A percentile compares a stretch with the other conserved stretches of the same genome.
Conservation (phyloP, 2,113 vertebrate species). For the Chaetodon auriga region DNA sequence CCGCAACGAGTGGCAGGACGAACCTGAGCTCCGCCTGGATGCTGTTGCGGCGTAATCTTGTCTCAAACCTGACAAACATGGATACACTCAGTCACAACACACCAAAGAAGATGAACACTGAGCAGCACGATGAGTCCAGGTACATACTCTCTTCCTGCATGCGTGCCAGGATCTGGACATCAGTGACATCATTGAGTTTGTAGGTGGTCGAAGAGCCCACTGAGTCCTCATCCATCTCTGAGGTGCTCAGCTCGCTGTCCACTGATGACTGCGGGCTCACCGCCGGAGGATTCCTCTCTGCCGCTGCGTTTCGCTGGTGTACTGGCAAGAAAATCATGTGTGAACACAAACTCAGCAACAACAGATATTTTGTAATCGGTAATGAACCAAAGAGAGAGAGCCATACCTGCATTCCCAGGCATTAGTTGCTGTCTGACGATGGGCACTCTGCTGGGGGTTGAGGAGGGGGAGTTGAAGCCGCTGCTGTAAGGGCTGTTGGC, state of each 20-base stretch:
- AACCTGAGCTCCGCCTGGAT: constrained; percentile 96
- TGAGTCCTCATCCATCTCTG: constrained; percentile 98
- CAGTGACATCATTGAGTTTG: constrained; percentile 98
- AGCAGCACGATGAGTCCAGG: not conserved
- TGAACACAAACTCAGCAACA: not conserved
- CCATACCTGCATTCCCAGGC: constrained; percentile 90
- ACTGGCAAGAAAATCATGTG: constrained; percentile 77
- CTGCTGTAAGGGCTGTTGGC: constrained; percentile 95
- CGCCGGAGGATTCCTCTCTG: constrained; percentile 90
- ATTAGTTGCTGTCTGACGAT: constrained; percentile 92
- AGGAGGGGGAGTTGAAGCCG: constrained; percentile 95
- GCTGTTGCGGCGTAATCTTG: constrained; percentile 96
- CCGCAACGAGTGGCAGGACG: constrained; percentile 95
- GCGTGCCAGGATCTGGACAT: constrained; percentile 97
- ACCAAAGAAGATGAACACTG: not conserved
- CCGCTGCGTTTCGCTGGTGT: constrained; percentile 88
- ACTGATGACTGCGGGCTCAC: constrained; percentile 96
- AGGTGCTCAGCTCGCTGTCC: constrained; percentile 98
- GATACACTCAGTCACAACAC: not conserved
- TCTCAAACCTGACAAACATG: constrained; percentile 87
- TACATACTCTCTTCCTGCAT: constrained; percentile 97
- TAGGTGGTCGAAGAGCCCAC: constrained; percentile 94
- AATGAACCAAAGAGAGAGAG: not conserved
- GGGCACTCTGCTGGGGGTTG: constrained; percentile 92
- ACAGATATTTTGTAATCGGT: not conserved